These are phyloP conservation scores for Cyprinodon brontotheroides DNA, from an alignment of 2,113 vertebrate species.

Conservation along the genomic window DNA sequence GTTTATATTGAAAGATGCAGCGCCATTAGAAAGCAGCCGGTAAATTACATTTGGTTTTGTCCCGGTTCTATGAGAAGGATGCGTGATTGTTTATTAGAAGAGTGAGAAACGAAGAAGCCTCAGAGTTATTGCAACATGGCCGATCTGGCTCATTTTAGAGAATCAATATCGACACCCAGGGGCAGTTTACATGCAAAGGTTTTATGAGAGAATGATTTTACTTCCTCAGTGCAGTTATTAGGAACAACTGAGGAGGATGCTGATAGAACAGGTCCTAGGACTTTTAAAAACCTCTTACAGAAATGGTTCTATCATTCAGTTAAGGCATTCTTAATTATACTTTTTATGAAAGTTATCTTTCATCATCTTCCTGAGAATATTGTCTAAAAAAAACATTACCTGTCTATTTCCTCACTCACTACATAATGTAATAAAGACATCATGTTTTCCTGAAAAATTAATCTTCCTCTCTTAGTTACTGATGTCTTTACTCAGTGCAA, in stretches of 20 bases:
- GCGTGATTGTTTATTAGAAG: constrained; percentile 24
- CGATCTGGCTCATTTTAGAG: constrained; percentile 55
- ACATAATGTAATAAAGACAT: not conserved
- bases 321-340: not conserved
- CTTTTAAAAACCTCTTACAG: not conserved
- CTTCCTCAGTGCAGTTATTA: constrained; percentile 32
- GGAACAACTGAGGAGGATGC: constrained; percentile 9
- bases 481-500: not conserved
- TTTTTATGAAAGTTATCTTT: not conserved
- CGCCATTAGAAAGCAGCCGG: constrained; percentile 73
- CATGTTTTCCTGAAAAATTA: not conserved
- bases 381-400: not conserved
- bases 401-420: no score
- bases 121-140: constrained; percentile 59
- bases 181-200: constrained; percentile 46
- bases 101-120: constrained; percentile 9
- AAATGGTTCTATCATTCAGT: not conserved
- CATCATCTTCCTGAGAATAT: not conserved
- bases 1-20: constrained; percentile 79
- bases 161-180: constrained; percentile 50
- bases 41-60: constrained; percentile 66
- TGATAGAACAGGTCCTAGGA: constrained; percentile 15
- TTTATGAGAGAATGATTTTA: constrained; percentile 48
- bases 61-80: constrained; percentile 15
- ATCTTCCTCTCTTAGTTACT: constrained; percentile 2